These are phyloP conservation scores for Kobus ellipsiprymnus DNA, from an alignment of 2,113 vertebrate species.

Conservation along the genomic window DNA sequence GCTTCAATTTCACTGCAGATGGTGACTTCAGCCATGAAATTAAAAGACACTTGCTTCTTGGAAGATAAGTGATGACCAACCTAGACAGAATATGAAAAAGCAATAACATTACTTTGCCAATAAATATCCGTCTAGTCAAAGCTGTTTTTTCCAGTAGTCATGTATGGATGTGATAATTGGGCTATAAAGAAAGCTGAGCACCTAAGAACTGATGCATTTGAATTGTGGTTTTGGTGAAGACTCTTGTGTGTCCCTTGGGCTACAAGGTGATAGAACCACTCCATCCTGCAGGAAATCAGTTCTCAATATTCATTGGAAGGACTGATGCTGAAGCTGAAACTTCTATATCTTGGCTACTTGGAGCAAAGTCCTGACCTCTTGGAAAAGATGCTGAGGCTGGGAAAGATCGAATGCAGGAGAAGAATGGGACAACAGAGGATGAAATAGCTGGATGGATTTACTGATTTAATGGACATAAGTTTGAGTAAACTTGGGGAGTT, in stretches of 20 bases:
- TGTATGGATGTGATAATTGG: background rate
- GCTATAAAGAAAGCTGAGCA: background rate
- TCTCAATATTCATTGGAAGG: background rate
- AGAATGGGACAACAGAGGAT: background rate
- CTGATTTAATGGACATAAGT: background rate
- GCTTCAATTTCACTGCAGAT: background rate
- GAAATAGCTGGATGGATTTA: background rate
- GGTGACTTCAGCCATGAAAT: background rate
- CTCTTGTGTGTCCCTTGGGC: background rate
- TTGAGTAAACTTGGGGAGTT: background rate
- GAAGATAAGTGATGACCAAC: background rate
- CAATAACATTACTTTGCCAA: background rate
- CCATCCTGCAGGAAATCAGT: background rate
- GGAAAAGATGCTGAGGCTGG: background rate
- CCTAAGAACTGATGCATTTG: background rate
- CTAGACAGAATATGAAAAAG: background rate
- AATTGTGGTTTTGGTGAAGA: background rate
- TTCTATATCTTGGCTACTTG: background rate
- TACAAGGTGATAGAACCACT: background rate
- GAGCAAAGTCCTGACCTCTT: background rate
- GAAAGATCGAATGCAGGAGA: background rate
- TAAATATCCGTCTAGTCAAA: background rate
- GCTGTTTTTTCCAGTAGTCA: background rate
- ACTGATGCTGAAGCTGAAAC: background rate
- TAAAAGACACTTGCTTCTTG: background rate